Evolutionary conservation across 2,888 invertebrate genomes (phyloP), one percentile per base, ranked within the genome.

Genomic region (Eupithecia inturbata): DNA sequence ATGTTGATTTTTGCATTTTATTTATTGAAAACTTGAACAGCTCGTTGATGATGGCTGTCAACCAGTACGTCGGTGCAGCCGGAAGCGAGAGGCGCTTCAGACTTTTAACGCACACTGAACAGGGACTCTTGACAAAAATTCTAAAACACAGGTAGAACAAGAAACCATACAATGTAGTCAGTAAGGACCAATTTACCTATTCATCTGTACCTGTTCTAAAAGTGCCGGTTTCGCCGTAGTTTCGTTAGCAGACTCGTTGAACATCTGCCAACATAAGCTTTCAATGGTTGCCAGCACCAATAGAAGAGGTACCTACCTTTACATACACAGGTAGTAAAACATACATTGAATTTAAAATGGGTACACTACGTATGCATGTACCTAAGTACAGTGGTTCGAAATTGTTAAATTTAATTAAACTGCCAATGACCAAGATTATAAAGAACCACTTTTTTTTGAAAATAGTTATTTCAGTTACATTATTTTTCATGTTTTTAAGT

Each of bases 1-100:
- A 53, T 41, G 53, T 26, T 33, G 26, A 19, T 33, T 67, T 75
- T 68, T 72, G 73, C 76, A 76, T 73, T 76, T 76, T 73, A 76
- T 73, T 73, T 76, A 71, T 71, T 73, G 73, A 76, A 76, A 66
- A 66, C 66, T 41, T 19, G 33, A 70, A n/a, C 16, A 28, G 16
- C 60, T 16, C 60, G 39, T 9, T 10, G 12, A 12, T 26, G 3
- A 57, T 26, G 31, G 41, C 67, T 63, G 67, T 72, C 63, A 72
- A 72, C 62, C 70, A 67, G 72, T 63, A 39, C 67, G n/a, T 49
- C n/a, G 22, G 49, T 1, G 49, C 49, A 22, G 22, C 49, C 57
- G 36, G 9, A 70, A 75, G 75, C 75, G 33, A 19, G 49, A 64
- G 68, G 70, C 72, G 63, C 68, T 26, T 22, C 10, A 71, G 63